Conservation (phyloP, 2,888 invertebrate genomes). For the Diachrysia chrysitis region DNA sequence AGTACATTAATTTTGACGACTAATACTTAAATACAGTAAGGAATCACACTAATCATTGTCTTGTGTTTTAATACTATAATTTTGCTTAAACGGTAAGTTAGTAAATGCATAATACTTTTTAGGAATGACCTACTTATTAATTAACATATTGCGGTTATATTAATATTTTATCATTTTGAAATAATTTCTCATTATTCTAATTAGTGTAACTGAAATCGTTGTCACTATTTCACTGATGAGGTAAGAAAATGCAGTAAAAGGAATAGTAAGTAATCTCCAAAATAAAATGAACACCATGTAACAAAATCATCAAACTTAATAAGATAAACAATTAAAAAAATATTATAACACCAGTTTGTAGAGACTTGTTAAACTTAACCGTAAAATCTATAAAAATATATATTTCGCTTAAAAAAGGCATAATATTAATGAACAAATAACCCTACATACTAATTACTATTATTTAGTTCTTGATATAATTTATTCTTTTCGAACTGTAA, state of each 20-base stretch:
- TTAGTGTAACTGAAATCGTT: no score
- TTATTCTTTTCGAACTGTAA: not conserved
- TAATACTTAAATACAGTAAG: conserved; percentile 24
- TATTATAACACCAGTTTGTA: not conserved
- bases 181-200: not conserved
- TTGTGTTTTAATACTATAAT: conserved; percentile 34
- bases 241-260: not conserved
- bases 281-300: not conserved
- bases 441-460: not conserved
- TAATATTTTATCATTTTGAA: not conserved
- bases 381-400: not conserved
- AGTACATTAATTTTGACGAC: conserved; percentile 32
- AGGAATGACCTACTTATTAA: conserved; percentile 25
- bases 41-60: conserved; percentile 33
- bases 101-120: conserved; percentile 48
- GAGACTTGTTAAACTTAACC: not conserved
- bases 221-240: not conserved
- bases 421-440: no score
- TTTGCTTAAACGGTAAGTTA: conserved; percentile 18
- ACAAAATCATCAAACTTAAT: not conserved
- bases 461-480: not conserved
- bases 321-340: not conserved
- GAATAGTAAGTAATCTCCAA: not conserved
- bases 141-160: not conserved
- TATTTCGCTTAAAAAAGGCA: not conserved